Conservation (phyloP, 2,797 vertebrate species). For the Malacoctenus gilli region DNA sequence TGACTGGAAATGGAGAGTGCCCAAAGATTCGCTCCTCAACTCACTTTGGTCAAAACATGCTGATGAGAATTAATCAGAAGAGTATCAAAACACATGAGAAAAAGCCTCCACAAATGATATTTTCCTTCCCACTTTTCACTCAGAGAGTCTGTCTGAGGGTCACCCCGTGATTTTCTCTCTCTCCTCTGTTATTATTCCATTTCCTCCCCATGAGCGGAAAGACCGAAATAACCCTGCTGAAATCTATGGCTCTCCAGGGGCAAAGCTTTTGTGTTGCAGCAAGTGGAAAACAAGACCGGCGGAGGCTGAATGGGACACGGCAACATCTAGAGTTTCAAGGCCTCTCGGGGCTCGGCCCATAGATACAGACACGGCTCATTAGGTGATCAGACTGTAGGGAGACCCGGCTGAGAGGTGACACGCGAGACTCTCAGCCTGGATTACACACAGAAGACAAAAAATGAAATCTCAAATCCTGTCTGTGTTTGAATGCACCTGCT, state of each 20-base stretch:
- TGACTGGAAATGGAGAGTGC: too few species aligned
- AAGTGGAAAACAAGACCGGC: constrained; percentile 73
- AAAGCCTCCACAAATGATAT: constrained; percentile 9
- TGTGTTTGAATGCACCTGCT: constrained; percentile 29
- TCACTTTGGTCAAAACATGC: constrained; percentile 17
- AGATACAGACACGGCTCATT: constrained; percentile 62
- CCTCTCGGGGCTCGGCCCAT: constrained; percentile 48
- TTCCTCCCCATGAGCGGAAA: constrained; percentile 79
- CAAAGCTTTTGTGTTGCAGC: constrained; percentile 72
- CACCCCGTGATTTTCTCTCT: constrained; percentile 65
- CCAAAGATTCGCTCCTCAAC: too few species aligned
- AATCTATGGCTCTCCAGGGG: constrained; percentile 79
- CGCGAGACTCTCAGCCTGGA: constrained; percentile 39
- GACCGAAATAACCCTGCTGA: constrained; percentile 78
- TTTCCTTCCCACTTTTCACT: constrained; percentile 19
- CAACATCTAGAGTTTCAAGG: constrained; percentile 63
- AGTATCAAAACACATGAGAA: constrained; percentile 20
- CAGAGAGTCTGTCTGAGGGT: constrained; percentile 40
- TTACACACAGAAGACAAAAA: constrained; percentile 33
- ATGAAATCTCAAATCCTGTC: constrained; percentile 28
- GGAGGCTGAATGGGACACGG: constrained; percentile 59
- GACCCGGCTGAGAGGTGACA: constrained; percentile 30
- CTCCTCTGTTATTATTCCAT: constrained; percentile 80
- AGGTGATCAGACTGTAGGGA: constrained; percentile 42
- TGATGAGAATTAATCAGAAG: constrained; percentile 19